Percentiles rank a stretch among this genome's conserved stretches.
Evolutionary conservation across 1,140 invertebrate genomes (phyloP).

Genomic region (Ceratosolen solmsi): DNA sequence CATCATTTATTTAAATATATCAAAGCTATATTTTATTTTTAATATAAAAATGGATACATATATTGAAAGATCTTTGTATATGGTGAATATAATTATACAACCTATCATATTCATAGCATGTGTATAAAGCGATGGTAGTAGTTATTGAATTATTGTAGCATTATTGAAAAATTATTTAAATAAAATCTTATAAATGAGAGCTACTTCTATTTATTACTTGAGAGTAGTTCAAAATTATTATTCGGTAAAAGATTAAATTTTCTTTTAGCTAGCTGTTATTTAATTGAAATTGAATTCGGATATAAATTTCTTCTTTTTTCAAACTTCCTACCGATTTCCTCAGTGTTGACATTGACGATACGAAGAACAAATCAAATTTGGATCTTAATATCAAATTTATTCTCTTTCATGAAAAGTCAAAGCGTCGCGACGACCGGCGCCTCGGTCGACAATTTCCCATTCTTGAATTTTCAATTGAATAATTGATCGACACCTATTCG

Average conservation of each 20-base stretch:
- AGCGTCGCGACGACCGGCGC: neutral
- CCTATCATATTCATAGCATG: too few species aligned
- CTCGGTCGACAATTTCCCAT: conserved; percentile 6
- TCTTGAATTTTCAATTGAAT: conserved; percentile 33
- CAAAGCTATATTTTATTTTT: too few species aligned
- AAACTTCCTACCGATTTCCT: neutral
- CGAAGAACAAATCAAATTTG: conserved; percentile 45
- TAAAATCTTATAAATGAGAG: too few species aligned
- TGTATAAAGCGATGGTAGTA: too few species aligned
- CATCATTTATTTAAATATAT: too few species aligned
- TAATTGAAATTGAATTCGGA: too few species aligned
- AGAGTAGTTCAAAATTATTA: conserved; percentile 3
- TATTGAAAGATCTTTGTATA: too few species aligned
- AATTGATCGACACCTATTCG: neutral
- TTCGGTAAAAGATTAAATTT: neutral
- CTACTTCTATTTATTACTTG: too few species aligned
- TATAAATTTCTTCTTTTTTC: conserved; percentile 7
- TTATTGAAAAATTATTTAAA: too few species aligned
- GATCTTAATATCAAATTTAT: conserved; percentile 41
- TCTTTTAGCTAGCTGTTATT: conserved; percentile 20
- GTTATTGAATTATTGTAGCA: too few species aligned
- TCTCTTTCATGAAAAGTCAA: conserved; percentile 26
- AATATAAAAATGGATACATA: too few species aligned
- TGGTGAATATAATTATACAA: too few species aligned
- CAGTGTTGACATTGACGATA: neutral